Evolutionary conservation across 2,113 vertebrate species (phyloP).

Genomic region (Semnornis frantzii): DNA sequence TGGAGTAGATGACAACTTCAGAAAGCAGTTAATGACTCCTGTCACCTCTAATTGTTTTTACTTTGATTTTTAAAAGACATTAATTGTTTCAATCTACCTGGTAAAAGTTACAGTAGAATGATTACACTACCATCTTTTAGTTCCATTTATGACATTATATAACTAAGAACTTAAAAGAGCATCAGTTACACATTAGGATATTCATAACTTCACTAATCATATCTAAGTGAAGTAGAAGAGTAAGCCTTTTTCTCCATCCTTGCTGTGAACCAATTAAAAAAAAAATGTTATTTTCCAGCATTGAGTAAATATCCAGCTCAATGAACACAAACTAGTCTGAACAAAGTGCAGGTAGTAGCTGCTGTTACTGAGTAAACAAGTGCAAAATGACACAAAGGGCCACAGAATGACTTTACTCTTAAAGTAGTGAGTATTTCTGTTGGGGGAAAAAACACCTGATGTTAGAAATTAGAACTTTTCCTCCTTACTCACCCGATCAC

Average conservation of each 20-base stretch:
- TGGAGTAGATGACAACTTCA: not conserved
- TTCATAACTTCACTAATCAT: not conserved
- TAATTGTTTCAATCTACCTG: not conserved
- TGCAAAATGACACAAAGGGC: not conserved
- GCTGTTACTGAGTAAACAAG: not conserved
- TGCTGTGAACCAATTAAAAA: not conserved
- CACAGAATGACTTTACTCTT: not conserved
- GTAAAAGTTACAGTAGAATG: not conserved
- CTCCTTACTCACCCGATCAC: slow-evolving; percentile 89
- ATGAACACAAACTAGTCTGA: not conserved
- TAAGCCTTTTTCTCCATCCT: not conserved
- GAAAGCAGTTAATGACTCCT: not conserved
- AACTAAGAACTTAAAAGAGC: not conserved
- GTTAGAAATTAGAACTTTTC: not conserved
- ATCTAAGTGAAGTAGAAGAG: not conserved
- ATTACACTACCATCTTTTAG: not conserved
- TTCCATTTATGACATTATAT: not conserved
- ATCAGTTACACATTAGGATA: not conserved
- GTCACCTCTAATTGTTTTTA: not conserved
- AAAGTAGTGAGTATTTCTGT: not conserved
- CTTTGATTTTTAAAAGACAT: not conserved
- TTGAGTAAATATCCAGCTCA: not conserved
- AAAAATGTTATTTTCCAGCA: not conserved
- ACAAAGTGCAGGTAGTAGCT: not conserved
- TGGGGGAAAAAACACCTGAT: not conserved